Base-by-base conservation (phyloP, 2,113 vertebrate species). In the Oryzias woworae region DNA sequence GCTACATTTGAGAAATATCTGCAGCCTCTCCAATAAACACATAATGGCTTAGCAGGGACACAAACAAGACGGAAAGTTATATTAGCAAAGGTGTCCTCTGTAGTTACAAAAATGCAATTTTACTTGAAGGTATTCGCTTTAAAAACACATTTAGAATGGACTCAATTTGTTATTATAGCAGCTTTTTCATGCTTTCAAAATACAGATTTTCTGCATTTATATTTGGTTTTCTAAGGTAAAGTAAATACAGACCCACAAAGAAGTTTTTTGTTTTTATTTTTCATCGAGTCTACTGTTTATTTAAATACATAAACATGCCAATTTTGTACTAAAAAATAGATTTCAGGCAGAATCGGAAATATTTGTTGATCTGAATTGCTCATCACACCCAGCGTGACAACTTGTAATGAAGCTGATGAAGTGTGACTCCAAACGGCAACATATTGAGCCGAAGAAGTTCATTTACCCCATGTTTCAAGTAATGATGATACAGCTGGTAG, bases 1-100 rank as follows among this genome's bases (percentile, higher is more conserved):
- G 41, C 41, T 51, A 43, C 73, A 71, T 74, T 42, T 59, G 73
- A 82, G 77, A 80, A 62, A 78, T 53, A 74, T 57, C 62, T 24
- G 15, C 58, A 44, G 53, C 45, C 60, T 73, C 62, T 72, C 64
- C 52, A 57, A 71, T 71, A 43, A 61, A 65, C 23, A 20, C 24
- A 47, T 48, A 61, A 51, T 24, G 26, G n/a, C 16, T 41, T 53
- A 43, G 28, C 43, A 66, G 20, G 65, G 18, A 75, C 58, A 64
- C 44, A 63, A 59, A 64, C 41, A n/a, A 44, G 6, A 55, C 14
- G 51, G 18, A 14, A 14, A 24, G 24, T 41, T 17, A 53, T 18
- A 58, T 56, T 55, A 58, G 20, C 46, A 18, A 26, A 53, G 58
- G 18, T 16, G 18, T 24, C 14, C 0, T 16, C 16, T 26, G 58